phyloP scores from a whole-genome alignment of 2,888 invertebrate species.

The Patella depressa region DNA sequence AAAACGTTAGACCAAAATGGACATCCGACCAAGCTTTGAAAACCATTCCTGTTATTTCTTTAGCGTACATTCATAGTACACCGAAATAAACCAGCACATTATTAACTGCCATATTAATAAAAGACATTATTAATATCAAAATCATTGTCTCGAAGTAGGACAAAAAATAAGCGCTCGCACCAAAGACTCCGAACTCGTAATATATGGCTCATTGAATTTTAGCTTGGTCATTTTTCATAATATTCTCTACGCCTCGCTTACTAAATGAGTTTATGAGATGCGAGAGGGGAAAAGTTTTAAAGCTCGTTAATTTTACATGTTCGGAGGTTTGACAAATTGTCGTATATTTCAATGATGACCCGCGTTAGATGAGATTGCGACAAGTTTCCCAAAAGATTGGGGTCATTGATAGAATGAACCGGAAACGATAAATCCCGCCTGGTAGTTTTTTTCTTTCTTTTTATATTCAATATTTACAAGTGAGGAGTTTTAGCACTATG shows the following conservation, averaged over 20 bases:
- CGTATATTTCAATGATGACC: conserved; percentile 4
- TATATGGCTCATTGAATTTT: conserved; percentile 6
- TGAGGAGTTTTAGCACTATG: neutral
- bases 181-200: neutral
- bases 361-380: neutral
- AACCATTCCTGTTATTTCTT: neutral
- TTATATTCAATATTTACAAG: neutral
- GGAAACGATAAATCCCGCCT: conserved; percentile 7
- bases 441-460: neutral
- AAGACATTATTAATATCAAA: conserved; percentile 5
- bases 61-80: neutral
- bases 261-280: conserved; percentile 9
- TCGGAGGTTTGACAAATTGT: conserved; percentile 8
- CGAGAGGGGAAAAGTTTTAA: neutral
- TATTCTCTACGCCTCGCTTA: conserved; percentile 1
- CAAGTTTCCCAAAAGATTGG: neutral
- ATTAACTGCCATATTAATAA: neutral
- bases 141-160: neutral
- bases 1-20: neutral
- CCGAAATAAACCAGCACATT: neutral
- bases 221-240: neutral
- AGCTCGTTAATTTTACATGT: neutral
- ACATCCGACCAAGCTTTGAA: neutral
- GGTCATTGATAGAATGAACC: conserved; percentile 8
- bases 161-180: neutral